Evolutionary conservation across 2,888 invertebrate species (phyloP).

Genomic region (Stictocephala bisonia): DNA sequence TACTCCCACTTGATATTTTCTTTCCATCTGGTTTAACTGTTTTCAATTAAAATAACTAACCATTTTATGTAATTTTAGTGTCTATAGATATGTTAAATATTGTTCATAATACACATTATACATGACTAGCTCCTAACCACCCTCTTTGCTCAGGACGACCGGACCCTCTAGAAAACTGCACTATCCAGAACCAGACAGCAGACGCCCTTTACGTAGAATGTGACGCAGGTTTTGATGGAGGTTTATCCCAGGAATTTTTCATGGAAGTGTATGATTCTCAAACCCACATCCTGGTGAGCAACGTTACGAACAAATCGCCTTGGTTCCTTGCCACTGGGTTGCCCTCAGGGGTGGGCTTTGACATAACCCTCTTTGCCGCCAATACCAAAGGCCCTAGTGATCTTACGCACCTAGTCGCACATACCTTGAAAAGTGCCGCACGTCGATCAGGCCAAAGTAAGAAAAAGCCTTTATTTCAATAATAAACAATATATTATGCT

Average conservation of each 20-base stretch:
- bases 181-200: constrained; percentile 78
- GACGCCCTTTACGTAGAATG: constrained; percentile 79
- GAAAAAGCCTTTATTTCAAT: no score
- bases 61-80: no score
- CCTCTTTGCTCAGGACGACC: no score
- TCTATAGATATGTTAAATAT: no score
- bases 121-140: no score
- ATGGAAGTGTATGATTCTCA: constrained; percentile 75
- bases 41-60: no score
- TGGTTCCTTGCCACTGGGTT: constrained; percentile 75
- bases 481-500: no score
- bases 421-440: constrained; percentile 75
- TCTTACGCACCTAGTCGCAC: constrained; percentile 73
- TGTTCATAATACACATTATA: no score
- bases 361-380: constrained; percentile 75
- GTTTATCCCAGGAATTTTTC: constrained; percentile 77
- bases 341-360: constrained; percentile 76
- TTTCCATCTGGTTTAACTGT: no score
- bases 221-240: constrained; percentile 81
- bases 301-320: constrained; percentile 70
- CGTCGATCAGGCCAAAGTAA: constrained; percentile 39
- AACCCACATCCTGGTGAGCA: constrained; percentile 67
- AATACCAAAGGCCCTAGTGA: constrained; percentile 80
- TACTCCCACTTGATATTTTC: no score
- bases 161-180: constrained; percentile 78